These are phyloP conservation scores for Drosophila niveifrons DNA, from an alignment of 2,888 invertebrate species.

Conservation along the genomic window DNA sequence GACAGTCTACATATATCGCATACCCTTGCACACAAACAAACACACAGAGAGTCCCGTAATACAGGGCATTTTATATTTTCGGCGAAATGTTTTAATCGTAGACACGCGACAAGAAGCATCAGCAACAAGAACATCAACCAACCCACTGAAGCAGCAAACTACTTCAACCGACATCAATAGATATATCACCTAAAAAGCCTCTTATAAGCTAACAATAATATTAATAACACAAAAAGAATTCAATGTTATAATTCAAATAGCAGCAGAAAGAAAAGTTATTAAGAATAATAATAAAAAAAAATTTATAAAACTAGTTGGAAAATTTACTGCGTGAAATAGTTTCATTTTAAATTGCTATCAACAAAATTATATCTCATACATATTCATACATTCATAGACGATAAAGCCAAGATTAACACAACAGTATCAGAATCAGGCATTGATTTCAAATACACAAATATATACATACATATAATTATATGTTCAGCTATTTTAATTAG, in stretches of 20 bases:
- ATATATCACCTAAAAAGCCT: conserved; percentile 58
- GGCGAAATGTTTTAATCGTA: conserved; percentile 50
- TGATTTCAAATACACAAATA: conserved; percentile 36
- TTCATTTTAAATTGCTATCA: conserved; percentile 54
- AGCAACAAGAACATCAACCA: conserved; percentile 27
- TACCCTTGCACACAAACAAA: conserved; percentile 1
- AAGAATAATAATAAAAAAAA: conserved; percentile 62
- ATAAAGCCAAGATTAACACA: conserved; percentile 11
- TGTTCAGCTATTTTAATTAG: conserved; percentile 41
- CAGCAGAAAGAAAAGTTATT: conserved; percentile 64
- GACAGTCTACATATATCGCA: conserved; percentile 17
- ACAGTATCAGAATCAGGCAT: conserved; percentile 39
- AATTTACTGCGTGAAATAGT: conserved; percentile 61
- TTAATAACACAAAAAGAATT: conserved; percentile 43
- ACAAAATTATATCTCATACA: conserved; percentile 21
- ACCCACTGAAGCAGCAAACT: conserved; percentile 51
- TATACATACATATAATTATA: conserved; percentile 12
- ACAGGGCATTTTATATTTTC: conserved; percentile 53
- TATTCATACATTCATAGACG: conserved; percentile 22
- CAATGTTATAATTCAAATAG: conserved; percentile 72
- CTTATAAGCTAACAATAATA: conserved; percentile 68
- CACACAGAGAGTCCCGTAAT: conserved; percentile 27
- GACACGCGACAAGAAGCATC: conserved; percentile 27
- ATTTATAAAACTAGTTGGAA: conserved; percentile 29
- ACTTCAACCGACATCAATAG: conserved; percentile 40